Conservation (phyloP, 53 echinoderm and acorn worm species). For the Stichopus horrens region DNA sequence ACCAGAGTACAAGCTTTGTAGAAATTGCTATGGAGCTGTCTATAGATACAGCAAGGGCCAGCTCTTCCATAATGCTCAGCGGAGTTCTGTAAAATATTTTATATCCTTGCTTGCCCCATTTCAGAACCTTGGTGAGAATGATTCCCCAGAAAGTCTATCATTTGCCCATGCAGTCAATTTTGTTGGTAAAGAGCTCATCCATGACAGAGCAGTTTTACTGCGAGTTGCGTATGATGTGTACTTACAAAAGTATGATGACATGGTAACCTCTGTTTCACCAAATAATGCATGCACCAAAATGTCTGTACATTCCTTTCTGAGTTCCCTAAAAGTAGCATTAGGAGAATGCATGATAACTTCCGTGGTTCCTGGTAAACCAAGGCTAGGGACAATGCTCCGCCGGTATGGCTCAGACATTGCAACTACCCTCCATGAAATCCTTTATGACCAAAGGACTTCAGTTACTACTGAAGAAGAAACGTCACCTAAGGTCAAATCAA, state of each 20-base stretch:
- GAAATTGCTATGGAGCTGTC: background rate
- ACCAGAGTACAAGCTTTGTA: background rate
- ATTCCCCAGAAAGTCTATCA: background rate
- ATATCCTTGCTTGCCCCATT: background rate
- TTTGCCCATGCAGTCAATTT: background rate
- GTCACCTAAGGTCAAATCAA: background rate
- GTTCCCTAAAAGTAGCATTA: background rate
- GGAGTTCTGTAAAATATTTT: background rate
- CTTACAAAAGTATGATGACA: background rate
- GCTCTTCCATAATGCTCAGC: background rate
- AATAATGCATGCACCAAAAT: background rate
- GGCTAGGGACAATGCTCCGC: background rate
- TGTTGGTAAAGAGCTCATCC: background rate
- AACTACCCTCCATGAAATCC: background rate
- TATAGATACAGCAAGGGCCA: slow-evolving; percentile 5
- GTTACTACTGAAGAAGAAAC: no score
- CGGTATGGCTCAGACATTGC: slow-evolving; percentile 12
- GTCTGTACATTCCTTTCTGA: background rate
- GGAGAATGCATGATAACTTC: slow-evolving; percentile 15
- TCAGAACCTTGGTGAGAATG: background rate
- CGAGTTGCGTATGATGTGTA: background rate
- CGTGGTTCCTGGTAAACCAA: background rate
- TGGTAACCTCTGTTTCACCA: background rate
- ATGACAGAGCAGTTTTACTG: background rate
- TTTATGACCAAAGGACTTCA: background rate